Conservation (phyloP, 2,113 vertebrate genomes). For the Petrocephalus zakoni region DNA sequence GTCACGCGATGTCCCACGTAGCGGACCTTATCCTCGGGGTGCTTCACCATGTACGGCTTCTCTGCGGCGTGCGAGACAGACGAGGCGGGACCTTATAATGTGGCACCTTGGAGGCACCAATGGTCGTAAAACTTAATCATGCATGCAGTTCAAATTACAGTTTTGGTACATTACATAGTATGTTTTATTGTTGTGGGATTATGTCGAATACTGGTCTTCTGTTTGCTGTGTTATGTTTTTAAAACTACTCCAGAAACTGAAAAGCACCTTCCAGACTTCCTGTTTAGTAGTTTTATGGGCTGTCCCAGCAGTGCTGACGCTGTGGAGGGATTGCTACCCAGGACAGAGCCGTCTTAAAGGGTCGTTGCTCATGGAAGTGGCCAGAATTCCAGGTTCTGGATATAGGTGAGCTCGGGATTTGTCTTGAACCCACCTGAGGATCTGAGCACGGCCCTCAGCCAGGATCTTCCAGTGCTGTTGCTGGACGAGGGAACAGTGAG, state of each 20-base stretch:
- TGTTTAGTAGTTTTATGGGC: slow-evolving; percentile 23
- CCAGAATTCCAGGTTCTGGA: neutral
- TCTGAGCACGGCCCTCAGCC: slow-evolving; percentile 58
- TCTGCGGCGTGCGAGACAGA: slow-evolving; percentile 55
- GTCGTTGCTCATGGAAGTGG: neutral
- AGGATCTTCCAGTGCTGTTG: slow-evolving; percentile 58
- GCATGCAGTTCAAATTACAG: slow-evolving; percentile 24
- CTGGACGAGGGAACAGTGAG: slow-evolving; percentile 46
- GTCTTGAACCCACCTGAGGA: slow-evolving; percentile 66
- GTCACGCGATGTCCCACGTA: slow-evolving; percentile 73
- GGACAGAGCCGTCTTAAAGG: neutral
- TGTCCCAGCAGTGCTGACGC: neutral
- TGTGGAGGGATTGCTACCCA: neutral
- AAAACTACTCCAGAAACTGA: slow-evolving; percentile 10
- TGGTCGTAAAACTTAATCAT: slow-evolving; percentile 34
- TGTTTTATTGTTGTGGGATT: slow-evolving; percentile 36
- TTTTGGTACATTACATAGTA: slow-evolving; percentile 23
- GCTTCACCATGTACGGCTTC: slow-evolving; percentile 81
- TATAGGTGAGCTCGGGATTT: neutral
- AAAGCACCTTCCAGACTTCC: slow-evolving; percentile 17
- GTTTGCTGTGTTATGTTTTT: slow-evolving; percentile 34
- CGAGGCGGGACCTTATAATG: slow-evolving; percentile 13
- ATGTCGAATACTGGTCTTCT: slow-evolving; percentile 24
- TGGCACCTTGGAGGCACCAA: slow-evolving; percentile 22
- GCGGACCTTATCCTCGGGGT: slow-evolving; percentile 76